A percentile compares a stretch with the other conserved stretches of the same genome.
Evolutionary conservation across 2,113 vertebrate species (phyloP).

Genomic region (Hassar affinis): DNA sequence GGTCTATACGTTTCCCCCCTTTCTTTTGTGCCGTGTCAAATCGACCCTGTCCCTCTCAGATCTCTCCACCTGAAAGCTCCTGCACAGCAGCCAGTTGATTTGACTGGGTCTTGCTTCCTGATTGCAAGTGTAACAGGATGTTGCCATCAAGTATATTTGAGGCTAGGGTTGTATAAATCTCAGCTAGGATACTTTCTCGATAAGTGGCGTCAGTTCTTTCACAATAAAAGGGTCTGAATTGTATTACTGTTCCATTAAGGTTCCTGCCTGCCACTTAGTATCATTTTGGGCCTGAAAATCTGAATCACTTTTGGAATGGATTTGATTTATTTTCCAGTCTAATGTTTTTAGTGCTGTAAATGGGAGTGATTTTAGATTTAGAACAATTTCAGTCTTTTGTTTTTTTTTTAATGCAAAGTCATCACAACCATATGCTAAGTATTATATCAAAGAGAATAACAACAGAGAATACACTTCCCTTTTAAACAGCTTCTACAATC

Average conservation of each 20-base stretch:
- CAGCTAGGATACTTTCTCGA: neutral
- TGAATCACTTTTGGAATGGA: neutral
- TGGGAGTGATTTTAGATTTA: neutral
- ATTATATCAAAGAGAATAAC: neutral
- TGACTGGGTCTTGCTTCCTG: neutral
- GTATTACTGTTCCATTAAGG: neutral
- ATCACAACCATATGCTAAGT: neutral
- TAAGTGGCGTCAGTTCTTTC: neutral
- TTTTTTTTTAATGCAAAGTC: neutral
- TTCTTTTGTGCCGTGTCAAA: neutral
- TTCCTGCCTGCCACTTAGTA: neutral
- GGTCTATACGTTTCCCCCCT: neutral
- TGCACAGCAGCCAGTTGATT: constrained; percentile 1
- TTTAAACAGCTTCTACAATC: neutral
- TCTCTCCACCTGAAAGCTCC: neutral
- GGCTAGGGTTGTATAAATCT: neutral
- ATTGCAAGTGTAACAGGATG: constrained; percentile 26
- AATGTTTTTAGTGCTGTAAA: neutral
- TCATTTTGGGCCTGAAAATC: neutral
- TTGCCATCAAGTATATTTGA: neutral
- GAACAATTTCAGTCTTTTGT: neutral
- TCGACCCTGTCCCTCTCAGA: neutral
- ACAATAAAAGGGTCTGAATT: neutral
- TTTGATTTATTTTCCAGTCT: neutral
- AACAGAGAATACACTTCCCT: neutral